Conservation (phyloP, 2,888 invertebrate species). For the Volucella inanis region DNA sequence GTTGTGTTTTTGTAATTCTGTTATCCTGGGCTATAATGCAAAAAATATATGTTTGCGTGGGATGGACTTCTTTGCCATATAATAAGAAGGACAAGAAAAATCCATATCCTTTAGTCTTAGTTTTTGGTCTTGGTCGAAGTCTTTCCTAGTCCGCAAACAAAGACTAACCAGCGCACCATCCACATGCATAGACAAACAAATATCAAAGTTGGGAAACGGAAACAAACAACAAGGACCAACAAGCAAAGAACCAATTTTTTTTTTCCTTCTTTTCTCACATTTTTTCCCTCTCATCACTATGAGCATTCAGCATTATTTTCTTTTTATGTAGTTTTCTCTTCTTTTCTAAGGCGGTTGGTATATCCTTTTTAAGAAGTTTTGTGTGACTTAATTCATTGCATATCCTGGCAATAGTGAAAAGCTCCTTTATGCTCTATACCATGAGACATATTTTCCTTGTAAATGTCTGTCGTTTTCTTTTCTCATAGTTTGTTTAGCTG, state of each 20-base stretch:
- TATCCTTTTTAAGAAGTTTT: conserved; percentile 61
- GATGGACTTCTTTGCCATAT: background rate
- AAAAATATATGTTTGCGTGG: conserved; percentile 18
- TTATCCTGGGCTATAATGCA: conserved; percentile 42
- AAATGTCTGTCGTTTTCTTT: conserved; percentile 52
- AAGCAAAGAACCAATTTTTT: conserved; percentile 34
- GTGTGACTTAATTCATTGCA: conserved; percentile 69
- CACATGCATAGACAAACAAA: conserved; percentile 18
- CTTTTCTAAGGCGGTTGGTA: conserved; percentile 5
- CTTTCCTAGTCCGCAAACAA: conserved; percentile 3
- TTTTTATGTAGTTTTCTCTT: conserved; percentile 43
- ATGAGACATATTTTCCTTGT: conserved; percentile 70
- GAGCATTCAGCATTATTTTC: conserved; percentile 53
- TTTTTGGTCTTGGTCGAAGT: too few species aligned
- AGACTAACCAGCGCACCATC: conserved; percentile 7
- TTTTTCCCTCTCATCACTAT: background rate
- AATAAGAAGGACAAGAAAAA: conserved; percentile 28
- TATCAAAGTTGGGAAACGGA: conserved; percentile 23
- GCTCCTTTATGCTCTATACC: conserved; percentile 57
- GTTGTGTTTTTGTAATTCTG: conserved; percentile 53
- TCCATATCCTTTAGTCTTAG: conserved; percentile 50
- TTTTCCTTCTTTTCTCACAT: conserved; percentile 22
- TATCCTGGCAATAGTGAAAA: conserved; percentile 65
- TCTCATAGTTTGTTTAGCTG: conserved; percentile 59
- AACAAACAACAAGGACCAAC: conserved; percentile 48